These are phyloP conservation scores for Cryptoleucopteryx plumbea DNA, from an alignment of 2,113 vertebrate genomes.

Conservation along the genomic window DNA sequence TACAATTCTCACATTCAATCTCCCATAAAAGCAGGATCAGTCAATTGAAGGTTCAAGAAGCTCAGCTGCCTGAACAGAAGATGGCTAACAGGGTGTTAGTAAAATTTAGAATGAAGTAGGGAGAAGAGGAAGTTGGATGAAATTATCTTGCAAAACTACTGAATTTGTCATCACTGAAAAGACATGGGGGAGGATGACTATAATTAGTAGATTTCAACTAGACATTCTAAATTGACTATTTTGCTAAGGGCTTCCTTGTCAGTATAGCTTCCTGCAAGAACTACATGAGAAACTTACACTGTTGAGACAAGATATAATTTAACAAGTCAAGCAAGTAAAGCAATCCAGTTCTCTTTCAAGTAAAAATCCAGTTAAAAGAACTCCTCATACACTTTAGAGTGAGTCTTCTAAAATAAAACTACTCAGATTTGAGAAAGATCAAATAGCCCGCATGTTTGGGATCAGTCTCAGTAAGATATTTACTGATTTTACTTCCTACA, in stretches of 20 bases:
- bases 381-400: not conserved
- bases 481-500: not conserved
- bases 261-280: not conserved
- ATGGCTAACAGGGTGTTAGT: not conserved
- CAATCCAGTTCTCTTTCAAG: not conserved
- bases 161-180: slow-evolving; percentile 24
- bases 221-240: not conserved
- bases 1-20: not conserved
- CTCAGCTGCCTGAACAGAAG: not conserved
- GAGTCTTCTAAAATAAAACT: not conserved
- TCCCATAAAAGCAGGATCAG: not conserved
- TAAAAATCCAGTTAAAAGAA: not conserved
- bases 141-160: slow-evolving; percentile 9
- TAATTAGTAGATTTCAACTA: slow-evolving; percentile 35
- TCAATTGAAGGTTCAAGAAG: not conserved
- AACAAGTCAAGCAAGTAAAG: not conserved
- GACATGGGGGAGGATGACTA: slow-evolving; percentile 1
- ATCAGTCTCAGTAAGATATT: not conserved
- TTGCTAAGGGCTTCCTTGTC: not conserved
- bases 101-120: not conserved
- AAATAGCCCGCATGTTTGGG: accelerated
- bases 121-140: not conserved
- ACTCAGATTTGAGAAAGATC: not conserved
- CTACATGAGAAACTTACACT: not conserved
- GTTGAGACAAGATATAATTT: not conserved